These are phyloP conservation scores for Garra rufa DNA, from an alignment of 2,113 vertebrate genomes.

Conservation along the genomic window DNA sequence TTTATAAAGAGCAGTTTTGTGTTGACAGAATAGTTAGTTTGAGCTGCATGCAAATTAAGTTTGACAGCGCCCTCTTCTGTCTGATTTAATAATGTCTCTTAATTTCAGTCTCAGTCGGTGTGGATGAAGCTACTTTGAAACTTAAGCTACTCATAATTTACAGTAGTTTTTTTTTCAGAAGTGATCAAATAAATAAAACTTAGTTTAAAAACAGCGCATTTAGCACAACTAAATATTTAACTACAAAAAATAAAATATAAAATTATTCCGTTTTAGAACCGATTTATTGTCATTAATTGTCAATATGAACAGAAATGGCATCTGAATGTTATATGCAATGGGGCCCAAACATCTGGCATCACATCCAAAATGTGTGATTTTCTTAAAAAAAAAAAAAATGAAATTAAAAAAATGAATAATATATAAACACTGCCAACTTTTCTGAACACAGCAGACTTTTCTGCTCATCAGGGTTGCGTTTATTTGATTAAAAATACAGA, in stretches of 20 bases:
- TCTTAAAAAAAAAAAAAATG: no score
- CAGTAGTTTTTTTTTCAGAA: not conserved
- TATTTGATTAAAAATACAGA: no score
- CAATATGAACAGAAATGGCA: no score
- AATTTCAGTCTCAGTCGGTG: not conserved
- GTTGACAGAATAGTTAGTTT: not conserved
- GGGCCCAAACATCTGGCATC: not conserved
- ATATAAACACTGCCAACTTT: no score
- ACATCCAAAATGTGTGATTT: no score
- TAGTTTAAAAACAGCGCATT: not conserved
- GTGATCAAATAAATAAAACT: not conserved
- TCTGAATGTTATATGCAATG: not conserved
- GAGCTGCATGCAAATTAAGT: not conserved
- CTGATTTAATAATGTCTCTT: not conserved
- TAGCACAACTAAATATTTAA: not conserved
- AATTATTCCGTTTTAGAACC: not conserved
- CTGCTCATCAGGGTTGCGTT: no score
- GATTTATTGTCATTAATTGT: not conserved
- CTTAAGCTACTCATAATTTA: not conserved
- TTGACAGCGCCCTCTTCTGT: constrained; percentile 47
- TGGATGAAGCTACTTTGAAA: not conserved
- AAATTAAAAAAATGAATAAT: no score
- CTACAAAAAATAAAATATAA: not conserved
- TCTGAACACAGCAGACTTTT: no score
- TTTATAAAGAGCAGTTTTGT: not conserved